Evolutionary conservation across 2,888 invertebrate species (phyloP), one percentile per base, ranked within the genome.

Genomic region (Oxyscelio sp.): DNA sequence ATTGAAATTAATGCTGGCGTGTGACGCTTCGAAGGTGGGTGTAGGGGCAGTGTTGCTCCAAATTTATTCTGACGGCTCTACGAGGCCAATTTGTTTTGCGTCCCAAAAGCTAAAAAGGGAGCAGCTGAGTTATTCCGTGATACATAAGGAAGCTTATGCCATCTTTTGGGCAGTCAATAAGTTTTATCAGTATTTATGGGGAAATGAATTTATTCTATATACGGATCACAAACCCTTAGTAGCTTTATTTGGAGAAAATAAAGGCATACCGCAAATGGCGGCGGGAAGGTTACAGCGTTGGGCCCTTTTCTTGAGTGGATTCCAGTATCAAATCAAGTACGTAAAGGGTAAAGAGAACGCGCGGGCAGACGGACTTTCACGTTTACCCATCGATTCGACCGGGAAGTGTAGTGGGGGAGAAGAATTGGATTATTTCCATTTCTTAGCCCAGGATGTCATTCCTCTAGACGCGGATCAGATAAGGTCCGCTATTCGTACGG

Each of bases 121-220:
- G 8, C 92, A 93, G 84, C 87, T 89, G 59, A 92, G 91, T 58
- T 92, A 93, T 83, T 89, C 90, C 1, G 89, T 90, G 2, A 88
- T 93, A 19, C 89, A 93, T 65, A 88, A 88, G 43, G 92, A 93
- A 82, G 90, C 91, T 9, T 85, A 92, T 48, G 90, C 92, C 4
- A 92, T 93, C 75, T 90, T 88, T 80, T 93, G 90, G 89, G 90
- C 88, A 0, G 87, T 91, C 4, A 88, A 86, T 31, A 90, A 89
- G 48, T 93, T 92, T 83, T 89, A 92, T 84, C 91, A 93, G 71
- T 94, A 92, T 90, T 85, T 93, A 61, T 74, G 87, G 43, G 92
- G 92, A 4, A 87, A 87, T 5, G 70, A 87, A 31, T 93, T 93
- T 87, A 87, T 80, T 2, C 63, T 93, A 4, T 59, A 70, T 13